Base-by-base conservation (phyloP, 2,797 vertebrate genomes). In the Enteromius afrohamiltoni region DNA sequence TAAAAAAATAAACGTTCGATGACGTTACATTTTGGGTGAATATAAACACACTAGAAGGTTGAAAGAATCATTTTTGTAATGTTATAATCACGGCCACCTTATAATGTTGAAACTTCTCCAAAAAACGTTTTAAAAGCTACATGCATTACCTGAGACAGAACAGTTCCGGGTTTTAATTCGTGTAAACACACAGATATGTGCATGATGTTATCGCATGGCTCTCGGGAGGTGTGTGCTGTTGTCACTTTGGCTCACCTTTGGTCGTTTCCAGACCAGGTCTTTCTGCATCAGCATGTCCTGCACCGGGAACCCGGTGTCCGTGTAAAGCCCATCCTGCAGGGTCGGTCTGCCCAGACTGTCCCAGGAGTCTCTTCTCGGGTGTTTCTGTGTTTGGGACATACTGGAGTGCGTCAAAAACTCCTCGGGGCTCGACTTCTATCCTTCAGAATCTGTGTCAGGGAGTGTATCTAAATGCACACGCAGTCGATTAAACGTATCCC, bases 251-350 rank as follows among this genome's bases (percentile, higher is more conserved):
- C 60, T 73, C 88, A 95, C 94, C 92, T 80, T 87, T 0, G 94
- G 93, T 31, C 94, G 85, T 37, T 85, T 95, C 94, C 94, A 95
- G 34, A 23, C 26, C 6, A 93, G 77, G 0, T 68, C 49, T 3
- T 79, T 0, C 45, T 82, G 53, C 90, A 92, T 84, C 83, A 89
- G 90, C 68, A 92, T 86, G 37, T 86, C 80, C 0, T 89, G 90
- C 69, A 88, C 14, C 0, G 94, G 94, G 37, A 95, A 95, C 74
- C 73, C 19, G 0, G 1, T 0, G 85, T 95, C 94, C 87, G 93
- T 88, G 88, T 90, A 95, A 9, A 94, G 90, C 0, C 89, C 89
- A 83, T 92, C 91, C 62, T 3, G 40, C 16, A 14, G 69, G 4
- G 34, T 60, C 19, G 51, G 37, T 53, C n/a, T 37, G 49, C 68